These are phyloP conservation scores for Copidosoma aretas DNA, from an alignment of 2,888 invertebrate species.

Conservation along the genomic window DNA sequence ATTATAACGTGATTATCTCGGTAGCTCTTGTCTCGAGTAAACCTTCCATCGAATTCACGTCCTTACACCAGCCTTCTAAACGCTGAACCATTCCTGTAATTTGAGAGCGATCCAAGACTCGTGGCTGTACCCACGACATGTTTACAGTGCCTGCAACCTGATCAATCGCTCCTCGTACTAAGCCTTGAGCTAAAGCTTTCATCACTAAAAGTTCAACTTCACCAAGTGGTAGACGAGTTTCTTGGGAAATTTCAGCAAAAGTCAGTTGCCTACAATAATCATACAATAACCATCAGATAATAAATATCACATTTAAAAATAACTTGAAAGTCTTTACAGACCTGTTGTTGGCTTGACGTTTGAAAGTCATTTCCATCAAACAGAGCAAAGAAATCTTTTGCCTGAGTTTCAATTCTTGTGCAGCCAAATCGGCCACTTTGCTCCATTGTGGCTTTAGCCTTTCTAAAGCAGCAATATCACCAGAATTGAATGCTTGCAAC, in stretches of 20 bases:
- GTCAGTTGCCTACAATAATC: conserved; percentile 71
- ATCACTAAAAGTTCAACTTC: conserved; percentile 96
- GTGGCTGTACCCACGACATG: conserved; percentile 86
- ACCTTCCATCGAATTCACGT: conserved; percentile 76
- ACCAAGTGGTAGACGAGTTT: conserved; percentile 81
- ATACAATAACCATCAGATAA: not conserved
- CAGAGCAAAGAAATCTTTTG: conserved; percentile 95
- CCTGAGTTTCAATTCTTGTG: conserved; percentile 80
- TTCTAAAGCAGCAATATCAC: conserved; percentile 77
- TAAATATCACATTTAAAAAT: conserved; percentile 10
- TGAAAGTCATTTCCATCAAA: conserved; percentile 99
- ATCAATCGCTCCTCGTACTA: conserved; percentile 94
- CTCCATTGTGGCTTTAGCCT: conserved; percentile 77
- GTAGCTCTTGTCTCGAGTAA: conserved; percentile 77
- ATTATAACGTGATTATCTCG: conserved; percentile 76
- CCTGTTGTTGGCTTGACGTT: conserved; percentile 85
- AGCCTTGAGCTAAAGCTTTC: conserved; percentile 94
- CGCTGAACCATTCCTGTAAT: conserved; percentile 76
- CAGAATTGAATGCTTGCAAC: conserved; percentile 84
- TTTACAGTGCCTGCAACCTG: conserved; percentile 81
- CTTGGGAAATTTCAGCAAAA: conserved; percentile 88
- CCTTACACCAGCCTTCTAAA: conserved; percentile 76
- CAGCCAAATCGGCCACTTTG: conserved; percentile 81
- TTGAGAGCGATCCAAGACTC: conserved; percentile 75
- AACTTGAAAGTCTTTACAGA: conserved; percentile 30